These are phyloP conservation scores for Merodon equestris DNA, from an alignment of 2,888 invertebrate species.

Conservation along the genomic window DNA sequence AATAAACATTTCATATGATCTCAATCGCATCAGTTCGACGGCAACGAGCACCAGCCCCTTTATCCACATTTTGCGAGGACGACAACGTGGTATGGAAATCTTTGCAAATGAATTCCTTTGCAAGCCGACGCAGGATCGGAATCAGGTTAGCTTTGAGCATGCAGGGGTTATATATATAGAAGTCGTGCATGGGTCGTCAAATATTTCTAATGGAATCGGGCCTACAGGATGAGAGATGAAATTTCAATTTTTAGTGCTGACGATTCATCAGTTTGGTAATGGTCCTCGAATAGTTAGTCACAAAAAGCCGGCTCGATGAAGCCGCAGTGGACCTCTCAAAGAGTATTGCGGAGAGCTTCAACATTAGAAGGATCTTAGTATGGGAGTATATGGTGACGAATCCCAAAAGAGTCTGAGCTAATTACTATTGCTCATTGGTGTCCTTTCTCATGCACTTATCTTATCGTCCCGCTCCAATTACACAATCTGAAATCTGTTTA, in stretches of 20 bases:
- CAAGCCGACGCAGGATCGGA: conserved; percentile 3
- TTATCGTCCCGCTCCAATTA: neutral
- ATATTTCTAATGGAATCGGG: conserved; percentile 41
- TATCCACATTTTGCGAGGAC: neutral
- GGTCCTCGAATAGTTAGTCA: too few species aligned
- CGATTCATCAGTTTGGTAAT: too few species aligned
- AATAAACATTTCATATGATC: conserved; percentile 60
- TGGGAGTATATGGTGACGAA: too few species aligned
- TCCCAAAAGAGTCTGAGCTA: too few species aligned
- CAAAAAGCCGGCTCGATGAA: too few species aligned
- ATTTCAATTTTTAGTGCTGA: too few species aligned
- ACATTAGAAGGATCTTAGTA: too few species aligned
- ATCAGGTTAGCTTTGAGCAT: conserved; percentile 54
- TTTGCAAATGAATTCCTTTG: conserved; percentile 63
- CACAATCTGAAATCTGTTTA: conserved; percentile 31
- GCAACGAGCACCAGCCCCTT: neutral
- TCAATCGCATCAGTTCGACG: conserved; percentile 27
- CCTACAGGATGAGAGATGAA: too few species aligned
- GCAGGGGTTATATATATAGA: neutral
- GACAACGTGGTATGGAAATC: conserved; percentile 33
- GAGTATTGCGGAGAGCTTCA: too few species aligned
- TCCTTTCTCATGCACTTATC: too few species aligned
- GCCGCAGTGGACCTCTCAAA: too few species aligned
- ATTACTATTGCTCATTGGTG: too few species aligned
- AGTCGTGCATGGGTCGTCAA: conserved; percentile 7